Evolutionary conservation across 2,888 invertebrate species (phyloP).

Genomic region (Scaeva pyrastri): DNA sequence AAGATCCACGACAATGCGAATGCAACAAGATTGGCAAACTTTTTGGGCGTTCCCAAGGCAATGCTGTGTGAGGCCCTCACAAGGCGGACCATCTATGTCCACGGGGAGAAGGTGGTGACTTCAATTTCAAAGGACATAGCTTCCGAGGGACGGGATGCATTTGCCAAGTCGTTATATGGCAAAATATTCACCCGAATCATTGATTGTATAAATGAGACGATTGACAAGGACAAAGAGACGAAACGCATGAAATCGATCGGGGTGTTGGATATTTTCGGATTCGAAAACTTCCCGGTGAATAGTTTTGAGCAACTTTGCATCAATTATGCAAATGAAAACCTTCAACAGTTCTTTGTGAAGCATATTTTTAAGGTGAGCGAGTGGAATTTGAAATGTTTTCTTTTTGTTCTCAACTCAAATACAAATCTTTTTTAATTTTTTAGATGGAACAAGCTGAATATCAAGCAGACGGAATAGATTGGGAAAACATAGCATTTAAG

Average conservation of each 20-base stretch:
- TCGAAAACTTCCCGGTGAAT: constrained; percentile 96
- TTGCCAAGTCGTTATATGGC: constrained; percentile 97
- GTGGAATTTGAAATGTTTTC: neutral
- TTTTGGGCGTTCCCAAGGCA: constrained; percentile 89
- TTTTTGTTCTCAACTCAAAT: neutral
- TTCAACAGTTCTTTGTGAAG: constrained; percentile 97
- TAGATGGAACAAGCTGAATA: constrained; percentile 96
- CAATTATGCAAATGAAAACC: constrained; percentile 97
- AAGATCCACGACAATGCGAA: constrained; percentile 90
- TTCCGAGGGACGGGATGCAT: constrained; percentile 94
- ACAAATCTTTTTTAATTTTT: neutral
- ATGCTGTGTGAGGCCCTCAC: constrained; percentile 92
- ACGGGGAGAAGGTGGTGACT: constrained; percentile 92
- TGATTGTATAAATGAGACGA: constrained; percentile 94
- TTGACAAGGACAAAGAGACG: constrained; percentile 85
- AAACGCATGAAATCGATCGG: constrained; percentile 91
- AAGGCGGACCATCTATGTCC: constrained; percentile 92
- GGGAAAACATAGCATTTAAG: constrained; percentile 95
- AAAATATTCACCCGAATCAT: constrained; percentile 95
- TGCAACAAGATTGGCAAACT: constrained; percentile 88
- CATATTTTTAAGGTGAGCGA: constrained; percentile 92
- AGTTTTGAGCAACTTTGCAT: constrained; percentile 98
- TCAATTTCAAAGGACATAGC: constrained; percentile 91
- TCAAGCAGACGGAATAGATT: constrained; percentile 94
- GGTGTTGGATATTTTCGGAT: constrained; percentile 98